phyloP scores from a whole-genome alignment of 2,888 invertebrate species.

The Pollenia labialis region DNA sequence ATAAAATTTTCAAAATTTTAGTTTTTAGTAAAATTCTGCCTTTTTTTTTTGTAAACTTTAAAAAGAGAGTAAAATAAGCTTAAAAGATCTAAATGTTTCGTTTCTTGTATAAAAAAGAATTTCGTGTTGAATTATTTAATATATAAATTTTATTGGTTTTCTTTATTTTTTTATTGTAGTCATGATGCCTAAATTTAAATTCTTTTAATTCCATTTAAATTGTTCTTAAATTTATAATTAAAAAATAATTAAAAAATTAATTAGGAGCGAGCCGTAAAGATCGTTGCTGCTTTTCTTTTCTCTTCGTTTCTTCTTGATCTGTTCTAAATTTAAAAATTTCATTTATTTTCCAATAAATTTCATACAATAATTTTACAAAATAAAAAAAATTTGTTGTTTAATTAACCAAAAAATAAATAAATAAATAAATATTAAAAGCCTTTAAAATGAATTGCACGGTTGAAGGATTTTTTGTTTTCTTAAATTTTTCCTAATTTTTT shows the following conservation, averaged over 20 bases:
- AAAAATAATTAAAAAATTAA: constrained; percentile 26
- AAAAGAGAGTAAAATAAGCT: too few relatives aligned
- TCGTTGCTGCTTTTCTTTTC: constrained; percentile 22
- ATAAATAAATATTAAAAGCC: constrained; percentile 8
- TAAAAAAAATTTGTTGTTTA: not conserved
- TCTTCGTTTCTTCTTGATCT: too few relatives aligned
- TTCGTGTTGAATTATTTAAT: not conserved
- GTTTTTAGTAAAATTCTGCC: too few relatives aligned
- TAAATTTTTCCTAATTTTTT: constrained; percentile 8
- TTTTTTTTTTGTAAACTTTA: too few relatives aligned
- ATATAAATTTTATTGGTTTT: constrained; percentile 3
- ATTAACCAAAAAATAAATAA: constrained; percentile 4
- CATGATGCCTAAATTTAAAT: not conserved
- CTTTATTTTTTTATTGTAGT: too few relatives aligned
- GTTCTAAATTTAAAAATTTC: too few relatives aligned
- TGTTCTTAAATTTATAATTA: constrained; percentile 17
- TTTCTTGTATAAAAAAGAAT: too few relatives aligned
- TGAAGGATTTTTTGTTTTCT: constrained; percentile 12
- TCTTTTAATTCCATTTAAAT: not conserved
- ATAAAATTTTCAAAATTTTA: too few relatives aligned
- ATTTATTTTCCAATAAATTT: not conserved
- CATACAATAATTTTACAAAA: not conserved
- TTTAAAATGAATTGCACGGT: constrained; percentile 38
- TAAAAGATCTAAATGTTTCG: too few relatives aligned
- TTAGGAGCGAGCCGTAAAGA: constrained; percentile 46